Conservation (phyloP, 2,888 invertebrate species). For the Acanthosoma haemorrhoidale region DNA sequence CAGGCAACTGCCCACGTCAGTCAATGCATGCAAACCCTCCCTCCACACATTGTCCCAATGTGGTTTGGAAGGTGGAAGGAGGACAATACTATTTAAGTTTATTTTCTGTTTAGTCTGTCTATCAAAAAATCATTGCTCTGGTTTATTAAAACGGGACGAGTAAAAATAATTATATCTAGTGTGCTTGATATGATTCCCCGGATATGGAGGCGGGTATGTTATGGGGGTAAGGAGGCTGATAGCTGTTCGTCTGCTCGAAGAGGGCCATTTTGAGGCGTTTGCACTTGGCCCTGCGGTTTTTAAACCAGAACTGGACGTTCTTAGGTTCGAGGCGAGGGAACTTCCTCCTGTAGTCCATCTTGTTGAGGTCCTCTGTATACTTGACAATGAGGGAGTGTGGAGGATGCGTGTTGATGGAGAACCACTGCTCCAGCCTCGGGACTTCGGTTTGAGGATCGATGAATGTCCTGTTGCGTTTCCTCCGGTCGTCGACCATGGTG, state of each 20-base stretch:
- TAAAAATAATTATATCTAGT: too few species aligned
- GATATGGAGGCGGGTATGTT: conserved; percentile 39
- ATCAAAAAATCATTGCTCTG: too few species aligned
- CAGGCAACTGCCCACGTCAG: too few species aligned
- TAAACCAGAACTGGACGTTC: conserved; percentile 99
- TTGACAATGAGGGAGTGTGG: conserved; percentile 95
- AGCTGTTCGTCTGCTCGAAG: conserved; percentile 55
- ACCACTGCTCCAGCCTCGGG: conserved; percentile 90
- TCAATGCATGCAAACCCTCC: too few species aligned
- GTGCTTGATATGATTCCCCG: conserved; percentile 39
- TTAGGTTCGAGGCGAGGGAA: conserved; percentile 98
- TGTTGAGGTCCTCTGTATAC: conserved; percentile 94
- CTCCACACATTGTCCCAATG: too few species aligned
- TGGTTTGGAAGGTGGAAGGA: too few species aligned
- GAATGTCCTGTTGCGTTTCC: conserved; percentile 95
- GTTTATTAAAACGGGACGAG: too few species aligned
- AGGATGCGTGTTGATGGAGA: conserved; percentile 95
- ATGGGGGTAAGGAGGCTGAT: conserved; percentile 39
- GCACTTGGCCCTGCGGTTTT: conserved; percentile 96
- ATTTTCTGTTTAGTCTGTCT: too few species aligned
- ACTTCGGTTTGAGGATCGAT: conserved; percentile 99
- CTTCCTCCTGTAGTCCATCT: conserved; percentile 95
- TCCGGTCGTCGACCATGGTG: conserved; percentile 62
- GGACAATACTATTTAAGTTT: too few species aligned
- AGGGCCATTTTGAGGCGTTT: conserved; percentile 90